phyloP scores from a whole-genome alignment of 2,888 invertebrate species.

The Drosophila buzzatii region DNA sequence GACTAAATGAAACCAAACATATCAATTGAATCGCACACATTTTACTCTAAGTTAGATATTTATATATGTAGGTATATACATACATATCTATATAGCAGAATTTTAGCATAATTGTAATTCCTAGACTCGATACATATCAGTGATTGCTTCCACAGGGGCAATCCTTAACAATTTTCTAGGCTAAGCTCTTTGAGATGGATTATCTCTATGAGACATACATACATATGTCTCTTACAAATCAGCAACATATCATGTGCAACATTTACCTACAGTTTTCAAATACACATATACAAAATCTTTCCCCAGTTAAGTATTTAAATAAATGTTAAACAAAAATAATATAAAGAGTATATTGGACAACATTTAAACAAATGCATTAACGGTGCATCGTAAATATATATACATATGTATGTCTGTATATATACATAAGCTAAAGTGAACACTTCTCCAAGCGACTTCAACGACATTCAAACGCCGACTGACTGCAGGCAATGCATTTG shows the following conservation, averaged over 20 bases:
- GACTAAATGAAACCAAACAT: conserved; percentile 36
- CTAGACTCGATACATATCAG: conserved; percentile 66
- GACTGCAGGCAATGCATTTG: conserved; percentile 49
- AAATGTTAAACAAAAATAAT: conserved; percentile 38
- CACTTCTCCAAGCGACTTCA: neutral
- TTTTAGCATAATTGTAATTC: conserved; percentile 36
- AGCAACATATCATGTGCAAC: conserved; percentile 50
- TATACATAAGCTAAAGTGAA: neutral
- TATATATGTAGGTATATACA: conserved; percentile 15
- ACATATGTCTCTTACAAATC: conserved; percentile 35
- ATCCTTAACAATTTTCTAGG: conserved; percentile 19
- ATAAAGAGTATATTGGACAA: neutral
- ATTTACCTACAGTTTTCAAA: conserved; percentile 24
- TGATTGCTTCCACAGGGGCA: conserved; percentile 31
- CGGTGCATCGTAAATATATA: neutral
- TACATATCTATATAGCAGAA: conserved; percentile 21
- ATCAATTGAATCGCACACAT: conserved; percentile 40
- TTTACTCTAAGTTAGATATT: conserved; percentile 15
- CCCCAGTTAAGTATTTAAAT: conserved; percentile 31
- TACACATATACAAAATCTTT: conserved; percentile 21
- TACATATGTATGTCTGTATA: too few species aligned
- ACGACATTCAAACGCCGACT: conserved; percentile 32
- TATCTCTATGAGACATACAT: neutral
- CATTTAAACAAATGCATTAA: neutral
- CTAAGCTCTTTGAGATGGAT: neutral